These are phyloP conservation scores for Pelosia muscerda DNA, from an alignment of 2,888 invertebrate species.

Conservation along the genomic window DNA sequence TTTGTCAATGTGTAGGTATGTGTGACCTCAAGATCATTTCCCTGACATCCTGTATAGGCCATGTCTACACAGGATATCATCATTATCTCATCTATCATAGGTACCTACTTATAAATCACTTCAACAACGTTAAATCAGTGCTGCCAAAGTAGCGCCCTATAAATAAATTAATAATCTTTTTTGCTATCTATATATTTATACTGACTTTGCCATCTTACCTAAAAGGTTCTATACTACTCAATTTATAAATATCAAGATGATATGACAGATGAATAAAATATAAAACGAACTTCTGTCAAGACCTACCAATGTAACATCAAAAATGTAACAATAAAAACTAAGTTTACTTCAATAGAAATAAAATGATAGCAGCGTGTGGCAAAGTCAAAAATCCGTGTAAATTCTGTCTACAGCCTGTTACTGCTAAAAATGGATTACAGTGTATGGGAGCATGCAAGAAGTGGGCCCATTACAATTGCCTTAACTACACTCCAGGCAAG, in stretches of 20 bases:
- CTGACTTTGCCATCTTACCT: no score
- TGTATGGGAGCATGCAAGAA: conserved; percentile 73
- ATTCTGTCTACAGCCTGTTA: conserved; percentile 68
- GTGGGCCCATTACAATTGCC: conserved; percentile 75
- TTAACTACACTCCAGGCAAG: conserved; percentile 76
- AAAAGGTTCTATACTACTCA: no score
- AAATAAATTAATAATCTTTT: no score
- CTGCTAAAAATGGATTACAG: conserved; percentile 68
- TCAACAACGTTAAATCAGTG: no score
- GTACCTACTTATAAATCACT: no score
- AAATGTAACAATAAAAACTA: conserved; percentile 7
- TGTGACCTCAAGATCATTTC: no score
- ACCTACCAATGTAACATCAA: conserved; percentile 1
- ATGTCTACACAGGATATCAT: no score
- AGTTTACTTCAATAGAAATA: conserved; percentile 7
- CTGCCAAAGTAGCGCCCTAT: no score
- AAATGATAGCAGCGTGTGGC: conserved; percentile 29
- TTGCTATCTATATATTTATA: no score
- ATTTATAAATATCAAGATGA: neutral
- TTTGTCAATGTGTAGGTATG: no score
- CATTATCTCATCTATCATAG: no score
- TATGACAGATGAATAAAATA: neutral
- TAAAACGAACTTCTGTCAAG: conserved; percentile 6
- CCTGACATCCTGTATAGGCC: no score
- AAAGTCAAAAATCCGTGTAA: conserved; percentile 74